Percentiles rank a stretch among this genome's conserved stretches.
These are phyloP conservation scores for Syngnathus rostellatus DNA, from an alignment of 2,797 vertebrate genomes.

Conservation along the genomic window DNA sequence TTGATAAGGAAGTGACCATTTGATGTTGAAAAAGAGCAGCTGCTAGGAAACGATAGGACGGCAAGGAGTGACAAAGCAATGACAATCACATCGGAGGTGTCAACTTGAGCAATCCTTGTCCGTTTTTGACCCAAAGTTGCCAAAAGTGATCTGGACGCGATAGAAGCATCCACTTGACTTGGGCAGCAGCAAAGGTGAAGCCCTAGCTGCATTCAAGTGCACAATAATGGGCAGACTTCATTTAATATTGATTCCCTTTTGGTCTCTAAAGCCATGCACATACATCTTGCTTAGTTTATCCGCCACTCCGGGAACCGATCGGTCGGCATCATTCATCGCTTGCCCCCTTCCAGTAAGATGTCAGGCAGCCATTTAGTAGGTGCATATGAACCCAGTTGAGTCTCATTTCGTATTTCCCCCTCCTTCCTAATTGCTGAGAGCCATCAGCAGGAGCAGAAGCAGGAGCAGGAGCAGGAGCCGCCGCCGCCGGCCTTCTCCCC, in stretches of 20 bases:
- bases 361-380: slow-evolving; percentile 78
- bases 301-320: slow-evolving; percentile 27
- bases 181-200: not conserved
- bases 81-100: not conserved
- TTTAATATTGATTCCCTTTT: slow-evolving; percentile 62
- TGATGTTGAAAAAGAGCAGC: slow-evolving; percentile 9
- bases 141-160: not conserved
- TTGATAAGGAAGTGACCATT: slow-evolving; percentile 9
- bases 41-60: not conserved
- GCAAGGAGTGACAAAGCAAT: not conserved
- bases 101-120: not conserved
- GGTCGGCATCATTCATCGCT: slow-evolving; percentile 18
- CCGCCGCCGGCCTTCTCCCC: slow-evolving; percentile 42
- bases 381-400: slow-evolving; percentile 71
- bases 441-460: slow-evolving; percentile 35
- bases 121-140: not conserved
- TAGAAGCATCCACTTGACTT: not conserved
- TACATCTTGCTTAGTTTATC: slow-evolving; percentile 42
- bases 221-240: slow-evolving; percentile 45
- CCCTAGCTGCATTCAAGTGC: slow-evolving; percentile 30
- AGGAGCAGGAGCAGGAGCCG: slow-evolving; percentile 8
- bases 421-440: slow-evolving; percentile 60
- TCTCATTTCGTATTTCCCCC: slow-evolving; percentile 68
- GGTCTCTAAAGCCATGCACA: slow-evolving; percentile 55
- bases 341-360: slow-evolving; percentile 52